Evolutionary conservation across 1,140 invertebrate genomes (phyloP).

Genomic region (Phenacoccus solenopsis): DNA sequence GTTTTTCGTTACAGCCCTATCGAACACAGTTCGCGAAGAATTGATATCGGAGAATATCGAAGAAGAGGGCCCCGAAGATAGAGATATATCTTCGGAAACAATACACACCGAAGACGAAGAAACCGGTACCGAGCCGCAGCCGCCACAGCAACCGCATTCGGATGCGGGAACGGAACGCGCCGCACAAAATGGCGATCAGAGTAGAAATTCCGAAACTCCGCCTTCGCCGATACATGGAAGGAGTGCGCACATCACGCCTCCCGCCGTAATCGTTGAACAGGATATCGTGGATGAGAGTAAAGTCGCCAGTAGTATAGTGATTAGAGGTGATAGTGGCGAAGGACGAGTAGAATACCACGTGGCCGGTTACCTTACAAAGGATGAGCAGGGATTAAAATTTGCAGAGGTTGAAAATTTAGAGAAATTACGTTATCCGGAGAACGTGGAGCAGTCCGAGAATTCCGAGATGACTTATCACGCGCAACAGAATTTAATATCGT

Average conservation of each 20-base stretch:
- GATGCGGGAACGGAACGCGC: not conserved
- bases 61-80: not conserved
- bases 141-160: not conserved
- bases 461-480: not conserved
- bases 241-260: not conserved
- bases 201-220: not conserved
- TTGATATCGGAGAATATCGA: no score
- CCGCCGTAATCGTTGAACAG: not conserved
- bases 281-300: not conserved
- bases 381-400: not conserved
- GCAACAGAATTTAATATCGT: no score
- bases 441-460: not conserved
- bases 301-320: not conserved
- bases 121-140: not conserved
- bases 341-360: not conserved
- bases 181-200: not conserved
- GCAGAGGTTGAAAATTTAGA: not conserved
- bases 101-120: not conserved
- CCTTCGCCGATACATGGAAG: not conserved
- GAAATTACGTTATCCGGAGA: not conserved
- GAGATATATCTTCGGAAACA: no score
- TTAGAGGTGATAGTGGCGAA: not conserved
- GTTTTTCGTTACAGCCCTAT: not conserved
- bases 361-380: not conserved
- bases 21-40: not conserved